Base-by-base conservation (phyloP, 2,888 invertebrate genomes). In the Xanthorhoe designata region DNA sequence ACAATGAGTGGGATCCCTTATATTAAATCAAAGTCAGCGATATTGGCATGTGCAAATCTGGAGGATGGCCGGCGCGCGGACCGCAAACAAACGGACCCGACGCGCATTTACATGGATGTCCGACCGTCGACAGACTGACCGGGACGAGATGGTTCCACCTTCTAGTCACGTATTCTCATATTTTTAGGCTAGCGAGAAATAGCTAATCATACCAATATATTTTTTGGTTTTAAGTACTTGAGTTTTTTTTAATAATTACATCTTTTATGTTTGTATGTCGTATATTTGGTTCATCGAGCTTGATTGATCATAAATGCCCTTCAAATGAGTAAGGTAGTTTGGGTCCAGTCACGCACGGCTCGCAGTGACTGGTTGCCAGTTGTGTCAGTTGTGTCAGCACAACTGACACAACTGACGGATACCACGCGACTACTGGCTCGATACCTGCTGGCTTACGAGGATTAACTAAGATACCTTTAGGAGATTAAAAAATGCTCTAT, bases 11-110 rank as follows among this genome's bases (percentile, higher is more conserved):
- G 64, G 69, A 66, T 66, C 58, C 60, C 53, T 69, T 70, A 64
- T 74, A 74, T 75, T 76, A 71, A 75, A 76, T 76, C 73, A 76
- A 67, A 71, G 69, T 70, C 68, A 70, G 69, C 67, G 69, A 70
- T 72, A 72, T 75, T 71, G 71, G 68, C 69, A 54, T 66, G 70
- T 72, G 76, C 67, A 68, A 69, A 74, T 69, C 70, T 64, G 62
- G 56, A 56, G 15, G 47, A 47, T 17, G 47, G 29, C 47, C 19
- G 47, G 15, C 32, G 47, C 54, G 61, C 60, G 54, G 52, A 66
- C 60, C 63, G 69, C 73, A 71, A 72, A 66, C 74, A 61, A 62
- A 64, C 70, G 59, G 68, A 68, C 58, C 60, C 38, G 24, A 45
- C 45, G 54, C 65, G 15, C 38, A 42, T 42, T 42, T 42, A 42